Percentiles rank a stretch among this genome's conserved stretches.
Conservation (phyloP, 2,797 vertebrate species). For the Echeneis naucrates region DNA sequence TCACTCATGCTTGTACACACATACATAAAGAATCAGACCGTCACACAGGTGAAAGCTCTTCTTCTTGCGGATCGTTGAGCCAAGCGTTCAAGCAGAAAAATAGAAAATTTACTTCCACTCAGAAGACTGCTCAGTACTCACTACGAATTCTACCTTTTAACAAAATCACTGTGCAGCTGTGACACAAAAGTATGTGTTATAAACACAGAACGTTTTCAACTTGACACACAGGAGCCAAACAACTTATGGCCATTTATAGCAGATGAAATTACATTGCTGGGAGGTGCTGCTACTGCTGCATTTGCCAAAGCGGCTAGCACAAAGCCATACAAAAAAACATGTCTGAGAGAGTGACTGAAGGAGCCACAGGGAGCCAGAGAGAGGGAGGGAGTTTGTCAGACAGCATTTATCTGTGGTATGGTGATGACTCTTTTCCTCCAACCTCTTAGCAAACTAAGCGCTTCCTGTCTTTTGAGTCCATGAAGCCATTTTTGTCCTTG, state of each 20-base stretch:
- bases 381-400: conserved; percentile 72
- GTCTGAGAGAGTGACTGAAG: conserved; percentile 44
- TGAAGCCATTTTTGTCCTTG: conserved; percentile 71
- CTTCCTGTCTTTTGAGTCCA: conserved; percentile 78
- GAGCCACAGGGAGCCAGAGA: conserved; percentile 60
- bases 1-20: conserved; percentile 60
- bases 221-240: conserved; percentile 20
- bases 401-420: conserved; percentile 80
- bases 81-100: conserved; percentile 72
- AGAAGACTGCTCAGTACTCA: conserved; percentile 26
- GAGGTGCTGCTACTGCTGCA: conserved; percentile 36
- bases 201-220: conserved; percentile 27
- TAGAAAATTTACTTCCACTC: conserved; percentile 59
- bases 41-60: conserved; percentile 75
- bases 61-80: conserved; percentile 64
- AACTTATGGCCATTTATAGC: conserved; percentile 9
- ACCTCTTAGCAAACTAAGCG: conserved; percentile 73
- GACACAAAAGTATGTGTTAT: conserved; percentile 3
- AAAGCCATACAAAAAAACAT: conserved; percentile 43
- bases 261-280: conserved; percentile 24
- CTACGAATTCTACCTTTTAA: conserved; percentile 29
- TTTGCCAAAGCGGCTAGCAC: conserved; percentile 39
- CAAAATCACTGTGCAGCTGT: conserved; percentile 27
- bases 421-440: conserved; percentile 81
- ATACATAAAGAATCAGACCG: conserved; percentile 56